Base-by-base conservation (phyloP, 1,140 invertebrate genomes). In the Cherax destructor region DNA sequence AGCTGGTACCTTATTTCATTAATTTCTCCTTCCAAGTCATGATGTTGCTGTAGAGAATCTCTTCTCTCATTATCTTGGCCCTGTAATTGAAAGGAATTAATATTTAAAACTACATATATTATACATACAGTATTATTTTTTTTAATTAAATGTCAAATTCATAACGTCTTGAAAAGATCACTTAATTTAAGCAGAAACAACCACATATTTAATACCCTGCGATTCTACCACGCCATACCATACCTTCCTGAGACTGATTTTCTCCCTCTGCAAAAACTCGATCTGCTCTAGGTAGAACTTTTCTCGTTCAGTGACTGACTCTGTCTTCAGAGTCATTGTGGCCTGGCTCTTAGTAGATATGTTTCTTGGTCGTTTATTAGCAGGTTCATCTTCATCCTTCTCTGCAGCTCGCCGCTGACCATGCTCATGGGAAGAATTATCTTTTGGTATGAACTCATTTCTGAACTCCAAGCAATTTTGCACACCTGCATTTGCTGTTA, bases 271-370 rank as follows among this genome's bases (percentile, higher is more conserved):
- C 13, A 93, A 74, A 49, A 74, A 59, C 74, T 93, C 92, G 50
- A 93, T 93, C 78, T 93, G 92, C 61, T 89, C 83, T 30, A 93
- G 78, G 74, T 93, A 93, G 49, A 76, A 93, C 69, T 89, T 52
- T 65, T 93, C 92, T n/a, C 92, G 76, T 49, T 92, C 92, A 59
- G 49, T 90, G 56, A 86, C 76, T 16, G 78, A 81, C 84, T 72
- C 78, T 11, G 11, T n/a, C n/a, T 86, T 83, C 6, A 59, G n/a
- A 50, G 90, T 91, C 90, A 91, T 91, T 11, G 90, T 91, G 90
- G 84, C 76, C 61, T 86, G 84, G 24, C 59, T 81, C 61, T 61
- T 83, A 61, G 84, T 91, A 16, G 65, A 72, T 9, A 78, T 59
- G 49, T 41, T n/a, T 61, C 83, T 80, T 72, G 59, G 74, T 56